Base-by-base conservation (phyloP, 2,113 vertebrate genomes). In the Ictidomys tridecemlineatus region DNA sequence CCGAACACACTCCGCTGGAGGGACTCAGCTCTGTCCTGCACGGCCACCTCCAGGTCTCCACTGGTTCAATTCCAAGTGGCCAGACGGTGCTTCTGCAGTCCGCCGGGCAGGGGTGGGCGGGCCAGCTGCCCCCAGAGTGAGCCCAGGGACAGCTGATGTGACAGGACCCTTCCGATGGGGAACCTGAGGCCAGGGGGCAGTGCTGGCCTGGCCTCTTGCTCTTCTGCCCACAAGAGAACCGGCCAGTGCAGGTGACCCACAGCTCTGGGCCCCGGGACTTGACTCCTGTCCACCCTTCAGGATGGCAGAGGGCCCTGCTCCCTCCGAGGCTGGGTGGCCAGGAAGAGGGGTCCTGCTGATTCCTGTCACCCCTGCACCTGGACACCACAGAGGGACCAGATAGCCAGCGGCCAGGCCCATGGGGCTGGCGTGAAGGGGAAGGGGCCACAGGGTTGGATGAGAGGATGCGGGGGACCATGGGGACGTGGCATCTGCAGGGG, bases 391-490 rank as follows among this genome's bases (percentile, higher is more conserved):
- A 14, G 93, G 72, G 24, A 16, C 16, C 1, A 17, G 76, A 24
- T 11, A 37, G 53, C 0, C 2, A 8, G 14, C n/a, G 53, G 51
- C 28, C 30, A 7, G 32, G 22, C 30, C 7, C 0, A 0, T 5
- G 42, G 56, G 51, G 18, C 11, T 10, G 51, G 26, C 8, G 18
- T 34, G 65, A 42, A 26, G 3, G 16, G 3, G 3, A 53, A 34
- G 48, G 61, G 42, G 20, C 74, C 51, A 14, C 0, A 5, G 10
- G 32, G 22, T 4, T 65, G 18, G 87, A 39, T 3, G 1, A 17
- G 0, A 73, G 76, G 30, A n/a, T 34, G 53, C 20, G 34, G 45
- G 11, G 4, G 9, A 3, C 53, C 17, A 5, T 61, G n/a, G 84
- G 13, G 30, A 76, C 22, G 0, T 8, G 42, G 17, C 9, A 0